Conservation (phyloP, 1,140 invertebrate species). For the Argopecten irradians region DNA sequence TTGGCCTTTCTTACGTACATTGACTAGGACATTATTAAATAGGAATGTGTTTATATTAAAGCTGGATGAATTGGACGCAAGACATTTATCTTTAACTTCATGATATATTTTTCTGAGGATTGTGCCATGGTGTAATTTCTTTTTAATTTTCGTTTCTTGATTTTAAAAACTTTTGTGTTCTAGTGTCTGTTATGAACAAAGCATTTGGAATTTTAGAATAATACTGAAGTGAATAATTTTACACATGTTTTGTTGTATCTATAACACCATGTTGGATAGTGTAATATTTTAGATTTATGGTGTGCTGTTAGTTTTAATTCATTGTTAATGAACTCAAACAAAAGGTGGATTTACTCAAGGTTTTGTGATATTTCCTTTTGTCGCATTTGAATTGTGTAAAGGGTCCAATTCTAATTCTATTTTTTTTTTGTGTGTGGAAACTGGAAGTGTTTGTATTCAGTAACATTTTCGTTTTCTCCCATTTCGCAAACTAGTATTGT, state of each 20-base stretch:
- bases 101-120: slow-evolving; percentile 1
- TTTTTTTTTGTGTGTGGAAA: neutral
- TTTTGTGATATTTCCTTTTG: neutral
- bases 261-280: slow-evolving; percentile 16
- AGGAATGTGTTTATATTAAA: neutral
- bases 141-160: neutral
- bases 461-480: neutral
- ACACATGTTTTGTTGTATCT: neutral
- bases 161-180: neutral
- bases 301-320: neutral
- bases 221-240: neutral
- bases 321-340: neutral
- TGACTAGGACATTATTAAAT: no score
- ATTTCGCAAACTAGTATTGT: neutral
- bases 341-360: neutral
- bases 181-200: neutral
- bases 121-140: neutral
- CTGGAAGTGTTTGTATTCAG: neutral
- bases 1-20: no score
- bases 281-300: neutral
- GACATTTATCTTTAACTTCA: slow-evolving; percentile 23
- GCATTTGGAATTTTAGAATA: slow-evolving; percentile 18
- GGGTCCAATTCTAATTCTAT: neutral
- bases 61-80: neutral
- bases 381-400: neutral